Conservation (phyloP, 2,113 vertebrate genomes). For the Chamaea fasciata region DNA sequence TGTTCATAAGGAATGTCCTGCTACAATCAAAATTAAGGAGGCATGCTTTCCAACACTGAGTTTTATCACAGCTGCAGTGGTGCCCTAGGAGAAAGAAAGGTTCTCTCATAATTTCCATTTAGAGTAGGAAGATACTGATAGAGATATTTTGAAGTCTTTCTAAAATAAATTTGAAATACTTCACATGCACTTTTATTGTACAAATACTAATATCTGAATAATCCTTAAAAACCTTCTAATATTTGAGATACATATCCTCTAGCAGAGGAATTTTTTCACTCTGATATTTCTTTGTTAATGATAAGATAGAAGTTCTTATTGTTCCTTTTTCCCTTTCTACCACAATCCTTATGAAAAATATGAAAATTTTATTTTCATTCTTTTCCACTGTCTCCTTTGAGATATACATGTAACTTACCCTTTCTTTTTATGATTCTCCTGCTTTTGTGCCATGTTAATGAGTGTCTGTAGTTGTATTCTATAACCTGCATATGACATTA, state of each 20-base stretch:
- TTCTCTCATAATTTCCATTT: neutral
- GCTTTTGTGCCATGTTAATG: neutral
- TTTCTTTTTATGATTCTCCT: neutral
- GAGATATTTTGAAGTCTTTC: neutral
- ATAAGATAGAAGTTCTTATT: neutral
- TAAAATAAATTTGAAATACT: neutral
- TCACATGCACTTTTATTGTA: neutral
- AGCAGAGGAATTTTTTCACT: neutral
- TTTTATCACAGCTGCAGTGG: neutral
- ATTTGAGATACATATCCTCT: neutral
- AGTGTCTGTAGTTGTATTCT: neutral
- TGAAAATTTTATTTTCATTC: neutral
- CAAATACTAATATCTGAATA: neutral
- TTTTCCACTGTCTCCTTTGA: neutral
- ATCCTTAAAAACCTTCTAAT: neutral
- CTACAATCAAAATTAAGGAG: neutral
- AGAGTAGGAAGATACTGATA: neutral
- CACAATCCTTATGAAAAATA: neutral
- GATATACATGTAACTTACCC: neutral
- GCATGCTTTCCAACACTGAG: neutral
- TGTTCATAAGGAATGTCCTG: neutral
- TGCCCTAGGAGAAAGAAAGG: neutral
- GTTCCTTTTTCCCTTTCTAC: neutral
- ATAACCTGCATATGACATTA: neutral
- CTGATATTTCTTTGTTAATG: neutral